These are phyloP conservation scores for Cyprinella venusta DNA, from an alignment of 2,797 vertebrate species.

Conservation along the genomic window DNA sequence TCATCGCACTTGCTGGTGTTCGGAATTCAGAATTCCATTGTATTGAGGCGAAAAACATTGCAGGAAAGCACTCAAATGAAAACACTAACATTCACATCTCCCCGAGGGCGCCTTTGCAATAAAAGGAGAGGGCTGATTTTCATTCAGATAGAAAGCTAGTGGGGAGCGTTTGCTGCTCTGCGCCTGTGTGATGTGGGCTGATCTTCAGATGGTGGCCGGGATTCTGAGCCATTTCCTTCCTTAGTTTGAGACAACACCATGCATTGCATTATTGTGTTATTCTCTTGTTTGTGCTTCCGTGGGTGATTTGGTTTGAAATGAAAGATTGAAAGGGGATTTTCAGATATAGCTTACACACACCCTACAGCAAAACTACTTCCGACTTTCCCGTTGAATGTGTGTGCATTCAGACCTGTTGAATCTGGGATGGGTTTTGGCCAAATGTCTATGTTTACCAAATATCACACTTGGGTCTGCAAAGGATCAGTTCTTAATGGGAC, in stretches of 20 bases:
- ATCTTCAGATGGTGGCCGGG: constrained; percentile 67
- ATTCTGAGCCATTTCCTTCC: constrained; percentile 67
- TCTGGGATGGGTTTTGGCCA: background rate
- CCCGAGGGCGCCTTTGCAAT: constrained; percentile 65
- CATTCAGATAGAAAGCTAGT: constrained; percentile 68
- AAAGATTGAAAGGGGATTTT: constrained; percentile 67
- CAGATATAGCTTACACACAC: constrained; percentile 56
- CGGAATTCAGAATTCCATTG: constrained; percentile 53
- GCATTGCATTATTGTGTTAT: constrained; percentile 70
- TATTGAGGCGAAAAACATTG: constrained; percentile 30
- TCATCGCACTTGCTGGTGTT: constrained; percentile 42
- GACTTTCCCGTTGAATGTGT: constrained; percentile 29
- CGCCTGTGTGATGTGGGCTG: constrained; percentile 51
- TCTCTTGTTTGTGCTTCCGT: constrained; percentile 57
- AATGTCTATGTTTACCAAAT: constrained; percentile 21
- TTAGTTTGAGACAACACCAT: constrained; percentile 63
- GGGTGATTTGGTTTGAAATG: constrained; percentile 68
- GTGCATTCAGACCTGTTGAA: constrained; percentile 15
- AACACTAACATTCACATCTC: constrained; percentile 66
- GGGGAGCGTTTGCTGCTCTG: constrained; percentile 43
- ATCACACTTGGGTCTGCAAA: background rate
- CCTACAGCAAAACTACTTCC: constrained; percentile 36
- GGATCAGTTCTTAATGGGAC: constrained; percentile 31
- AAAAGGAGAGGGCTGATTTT: constrained; percentile 68
- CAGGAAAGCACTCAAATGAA: constrained; percentile 60